A percentile compares a stretch with the other conserved stretches of the same genome.
Conservation (phyloP, 92 coral and sea anemone species). For the Palythoa grandis region DNA sequence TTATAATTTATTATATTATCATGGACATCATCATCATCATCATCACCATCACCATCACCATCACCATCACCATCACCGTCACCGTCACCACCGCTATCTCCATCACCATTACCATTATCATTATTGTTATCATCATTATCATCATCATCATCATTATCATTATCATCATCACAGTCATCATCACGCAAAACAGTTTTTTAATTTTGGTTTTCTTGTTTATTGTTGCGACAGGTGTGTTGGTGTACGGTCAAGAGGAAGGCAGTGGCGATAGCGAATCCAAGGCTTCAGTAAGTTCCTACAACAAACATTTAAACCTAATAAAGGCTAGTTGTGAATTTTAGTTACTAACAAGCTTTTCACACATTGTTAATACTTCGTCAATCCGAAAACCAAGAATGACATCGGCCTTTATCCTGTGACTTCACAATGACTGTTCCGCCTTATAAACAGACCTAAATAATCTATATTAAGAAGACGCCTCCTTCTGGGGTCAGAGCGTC, state of each 20-base stretch:
- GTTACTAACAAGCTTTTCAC: neutral
- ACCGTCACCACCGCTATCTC: neutral
- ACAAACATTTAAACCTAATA: neutral
- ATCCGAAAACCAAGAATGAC: too few species aligned
- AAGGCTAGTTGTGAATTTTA: too few species aligned
- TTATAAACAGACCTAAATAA: too few species aligned
- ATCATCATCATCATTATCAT: neutral
- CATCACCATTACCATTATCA: neutral
- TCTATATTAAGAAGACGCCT: too few species aligned
- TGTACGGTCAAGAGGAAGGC: constrained; percentile 65
- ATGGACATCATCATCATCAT: neutral
- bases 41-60: neutral
- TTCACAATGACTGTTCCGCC: too few species aligned
- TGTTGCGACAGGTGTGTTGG: constrained; percentile 50
- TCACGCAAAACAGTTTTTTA: neutral
- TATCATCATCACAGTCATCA: neutral
- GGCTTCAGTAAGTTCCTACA: constrained; percentile 48
- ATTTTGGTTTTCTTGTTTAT: neutral
- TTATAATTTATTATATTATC: neutral
- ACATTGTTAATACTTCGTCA: neutral
- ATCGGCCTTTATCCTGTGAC: too few species aligned
- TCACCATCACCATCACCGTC: neutral
- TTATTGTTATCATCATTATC: neutral
- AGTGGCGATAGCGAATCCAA: constrained; percentile 66
- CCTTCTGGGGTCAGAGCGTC: too few species aligned